These are phyloP conservation scores for Simalia tracyae DNA, from an alignment of 2,797 vertebrate species.

Conservation along the genomic window DNA sequence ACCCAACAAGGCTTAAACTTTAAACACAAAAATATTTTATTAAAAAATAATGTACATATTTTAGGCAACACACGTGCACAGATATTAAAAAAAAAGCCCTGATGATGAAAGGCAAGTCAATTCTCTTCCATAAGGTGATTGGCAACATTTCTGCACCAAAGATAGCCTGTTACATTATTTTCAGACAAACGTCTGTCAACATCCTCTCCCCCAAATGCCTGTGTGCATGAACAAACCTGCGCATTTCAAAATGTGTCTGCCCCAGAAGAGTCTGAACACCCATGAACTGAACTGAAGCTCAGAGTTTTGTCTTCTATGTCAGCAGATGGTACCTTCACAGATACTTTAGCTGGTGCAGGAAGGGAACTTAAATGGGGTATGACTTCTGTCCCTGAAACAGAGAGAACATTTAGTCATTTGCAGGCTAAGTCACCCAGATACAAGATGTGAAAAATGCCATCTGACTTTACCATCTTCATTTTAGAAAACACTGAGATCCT, in stretches of 20 bases:
- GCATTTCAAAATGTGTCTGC: conserved; percentile 75
- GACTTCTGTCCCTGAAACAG: conserved; percentile 63
- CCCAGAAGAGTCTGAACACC: conserved; percentile 72
- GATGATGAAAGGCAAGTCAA: neutral
- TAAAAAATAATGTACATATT: neutral
- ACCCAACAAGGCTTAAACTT: neutral
- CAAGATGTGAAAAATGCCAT: neutral
- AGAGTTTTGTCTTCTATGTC: conserved; percentile 52
- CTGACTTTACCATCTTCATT: neutral
- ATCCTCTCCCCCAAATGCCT: neutral
- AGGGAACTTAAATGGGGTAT: conserved; percentile 30
- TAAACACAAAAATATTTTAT: neutral
- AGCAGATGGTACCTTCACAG: conserved; percentile 66
- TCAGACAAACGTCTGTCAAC: conserved; percentile 2
- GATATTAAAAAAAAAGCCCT: neutral
- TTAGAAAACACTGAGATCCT: neutral
- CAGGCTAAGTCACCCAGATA: neutral
- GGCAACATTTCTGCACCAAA: conserved; percentile 31
- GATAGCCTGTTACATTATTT: neutral
- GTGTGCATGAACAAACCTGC: too few species aligned
- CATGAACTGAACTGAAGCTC: conserved; percentile 62
- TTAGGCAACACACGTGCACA: neutral
- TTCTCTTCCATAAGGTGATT: conserved; percentile 34
- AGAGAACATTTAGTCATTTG: conserved; percentile 42
- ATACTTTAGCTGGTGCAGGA: conserved; percentile 58